Evolutionary conservation across 30 jellyfish, hydroid and myxozoan species (phyloP).

Genomic region (Rhopilema esculentum): DNA sequence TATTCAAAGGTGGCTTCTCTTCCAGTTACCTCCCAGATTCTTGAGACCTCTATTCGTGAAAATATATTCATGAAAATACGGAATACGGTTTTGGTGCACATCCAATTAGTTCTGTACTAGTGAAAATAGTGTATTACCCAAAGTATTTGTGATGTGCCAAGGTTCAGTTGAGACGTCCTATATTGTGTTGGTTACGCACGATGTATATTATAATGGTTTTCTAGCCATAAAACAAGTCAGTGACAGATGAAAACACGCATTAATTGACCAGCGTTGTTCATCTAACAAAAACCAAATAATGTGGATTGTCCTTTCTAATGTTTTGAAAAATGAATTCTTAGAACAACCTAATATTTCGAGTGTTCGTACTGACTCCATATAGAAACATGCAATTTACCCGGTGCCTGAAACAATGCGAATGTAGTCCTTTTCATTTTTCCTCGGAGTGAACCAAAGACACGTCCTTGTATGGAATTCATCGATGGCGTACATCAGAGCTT

Average conservation of each 20-base stretch:
- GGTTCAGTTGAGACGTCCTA: too few relatives aligned
- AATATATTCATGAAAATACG: too few relatives aligned
- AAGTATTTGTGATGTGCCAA: too few relatives aligned
- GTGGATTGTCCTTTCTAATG: not conserved
- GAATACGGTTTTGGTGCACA: too few relatives aligned
- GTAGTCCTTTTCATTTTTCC: slow-evolving; percentile 57
- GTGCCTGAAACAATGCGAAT: slow-evolving; percentile 47
- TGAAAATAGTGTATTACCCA: too few relatives aligned
- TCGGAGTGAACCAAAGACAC: slow-evolving; percentile 75
- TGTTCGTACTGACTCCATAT: not conserved
- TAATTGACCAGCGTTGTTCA: not conserved
- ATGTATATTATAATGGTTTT: not conserved
- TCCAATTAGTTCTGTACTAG: too few relatives aligned
- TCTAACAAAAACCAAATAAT: not conserved
- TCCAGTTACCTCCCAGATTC: too few relatives aligned
- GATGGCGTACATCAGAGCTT: slow-evolving; percentile 25
- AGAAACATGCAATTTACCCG: slow-evolving; percentile 60
- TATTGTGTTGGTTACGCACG: too few relatives aligned
- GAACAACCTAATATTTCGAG: not conserved
- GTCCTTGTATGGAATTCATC: slow-evolving; percentile 58
- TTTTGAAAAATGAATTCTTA: not conserved
- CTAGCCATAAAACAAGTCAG: not conserved
- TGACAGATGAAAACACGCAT: not conserved
- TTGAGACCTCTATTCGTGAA: too few relatives aligned
- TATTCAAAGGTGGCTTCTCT: too few relatives aligned